Base-by-base conservation (phyloP, 2,888 invertebrate species). In the Barypeithes pellucidus region DNA sequence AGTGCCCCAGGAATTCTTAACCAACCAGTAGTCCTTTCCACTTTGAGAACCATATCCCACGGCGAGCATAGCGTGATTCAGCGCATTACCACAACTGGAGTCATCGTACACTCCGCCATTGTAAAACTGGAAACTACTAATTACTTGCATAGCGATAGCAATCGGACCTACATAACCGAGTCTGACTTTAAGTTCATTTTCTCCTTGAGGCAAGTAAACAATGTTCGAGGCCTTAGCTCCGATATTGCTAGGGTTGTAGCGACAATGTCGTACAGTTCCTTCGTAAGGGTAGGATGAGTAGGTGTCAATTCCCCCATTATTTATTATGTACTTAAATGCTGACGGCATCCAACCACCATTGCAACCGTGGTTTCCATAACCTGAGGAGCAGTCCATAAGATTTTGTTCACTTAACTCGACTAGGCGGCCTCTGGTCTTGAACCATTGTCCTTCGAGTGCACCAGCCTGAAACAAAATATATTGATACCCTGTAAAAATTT, bases 21-120 rank as follows among this genome's bases (percentile, higher is more conserved):
- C 89, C 14, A 92, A 81, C 91, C 92, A 93, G 80, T 90, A 92
- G 76, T 90, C 89, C 39, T 66, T 22, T 5, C 87, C 88, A 8
- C 86, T 75, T 78, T 89, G 89, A 57, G 81, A 81, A 78, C 94
- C 94, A 86, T 94, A 95, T 0, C 95, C 95, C 14, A 94, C 92
- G 73, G 90, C 90, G 79, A 94, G 84, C 39, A 92, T 94, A 77
- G 94, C 96, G 81, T 96, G 96, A 86, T 96, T 95, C 41, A 96
- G 87, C 73, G 88, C 85, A 33, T 87, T 82, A 0, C 88, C 81
- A 61, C 90, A 90, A 77, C 12, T 18, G 3, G 95, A 95, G 82
- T 89, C 89, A n/a, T 70, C 36, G 36, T 70, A 72, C 4, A 72
- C 29, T 14, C 72, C 67, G 11, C 67, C 61, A 1, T 8, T 7